Base-by-base conservation (phyloP, 2,888 invertebrate genomes). In the Dynastes grantii region DNA sequence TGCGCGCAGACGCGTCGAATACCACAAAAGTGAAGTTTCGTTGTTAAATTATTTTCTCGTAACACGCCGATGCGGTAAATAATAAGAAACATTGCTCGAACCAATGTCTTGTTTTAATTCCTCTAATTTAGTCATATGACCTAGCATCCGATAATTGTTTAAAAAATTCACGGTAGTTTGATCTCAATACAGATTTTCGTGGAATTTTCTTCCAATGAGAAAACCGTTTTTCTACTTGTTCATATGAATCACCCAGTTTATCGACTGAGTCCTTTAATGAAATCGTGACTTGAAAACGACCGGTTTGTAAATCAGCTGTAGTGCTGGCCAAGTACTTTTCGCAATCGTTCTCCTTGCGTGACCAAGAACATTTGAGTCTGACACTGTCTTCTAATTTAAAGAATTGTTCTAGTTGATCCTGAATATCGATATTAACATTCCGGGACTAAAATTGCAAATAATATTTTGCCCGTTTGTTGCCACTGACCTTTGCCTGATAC, bases 1-100 rank as follows among this genome's bases (percentile, higher is more conserved):
- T 85, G 85, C 0, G 85, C 85, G 16, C 16, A 22, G 16, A 22
- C 16, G 16, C 16, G 16, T 22, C 16, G 16, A 22, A 22, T 22
- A 22, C 16, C 16, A 22, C 16, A n/a, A n/a, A n/a, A n/a, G 16
- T 0, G 16, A 22, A 22, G 16, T 22, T 22, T 22, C 16, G 16
- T 22, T 5, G 84, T 83, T 13, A 63, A 22, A 75, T 84, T 84
- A 6, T 78, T 64, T 45, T 81, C 81, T 16, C 82, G 81, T 0
- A 84, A 22, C 2, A 86, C 85, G 3, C 81, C 79, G 85, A 79
- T 86, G 86, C 5, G 85, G 85, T 29, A 86, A 55, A 76, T 84
- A 86, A 79, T 49, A 81, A 58, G 16, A 22, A 22, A 22, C 16
- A 22, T 22, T 22, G 16, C 16, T 22, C 16, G 16, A 22, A 22